Evolutionary conservation across 2,113 vertebrate genomes (phyloP).

Genomic region (Vombatus ursinus): DNA sequence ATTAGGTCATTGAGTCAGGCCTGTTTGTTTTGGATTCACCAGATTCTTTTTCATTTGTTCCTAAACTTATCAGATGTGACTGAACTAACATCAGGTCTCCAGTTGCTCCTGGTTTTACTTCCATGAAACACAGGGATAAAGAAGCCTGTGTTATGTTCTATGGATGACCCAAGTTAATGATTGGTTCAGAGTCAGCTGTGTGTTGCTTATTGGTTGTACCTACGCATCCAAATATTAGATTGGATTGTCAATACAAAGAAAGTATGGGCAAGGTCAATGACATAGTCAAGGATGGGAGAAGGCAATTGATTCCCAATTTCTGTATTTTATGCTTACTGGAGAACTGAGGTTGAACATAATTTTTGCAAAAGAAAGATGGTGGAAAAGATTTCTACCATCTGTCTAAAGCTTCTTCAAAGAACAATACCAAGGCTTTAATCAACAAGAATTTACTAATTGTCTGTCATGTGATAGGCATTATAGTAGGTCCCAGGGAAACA

Average conservation of each 20-base stretch:
- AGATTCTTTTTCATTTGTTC: neutral
- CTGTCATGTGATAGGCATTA: too few relatives aligned
- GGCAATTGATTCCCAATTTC: conserved; percentile 70
- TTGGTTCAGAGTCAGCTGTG: conserved; percentile 78
- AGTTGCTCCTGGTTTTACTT: conserved; percentile 44
- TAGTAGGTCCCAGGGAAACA: too few relatives aligned
- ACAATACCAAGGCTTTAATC: too few relatives aligned
- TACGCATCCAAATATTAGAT: conserved; percentile 77
- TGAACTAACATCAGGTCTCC: neutral
- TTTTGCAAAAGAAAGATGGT: conserved; percentile 13
- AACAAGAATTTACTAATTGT: too few relatives aligned
- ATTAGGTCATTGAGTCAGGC: neutral
- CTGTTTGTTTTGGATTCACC: neutral
- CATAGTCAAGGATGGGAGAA: conserved; percentile 64
- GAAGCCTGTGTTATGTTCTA: conserved; percentile 71
- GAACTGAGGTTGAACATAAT: conserved; percentile 47
- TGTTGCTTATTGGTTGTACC: conserved; percentile 82
- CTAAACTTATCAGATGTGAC: neutral
- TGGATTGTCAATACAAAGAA: conserved; percentile 76
- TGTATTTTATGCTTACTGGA: conserved; percentile 51
- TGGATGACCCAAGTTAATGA: conserved; percentile 77
- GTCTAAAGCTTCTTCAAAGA: too few relatives aligned
- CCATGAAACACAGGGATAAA: conserved; percentile 51
- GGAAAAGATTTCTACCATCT: too few relatives aligned
- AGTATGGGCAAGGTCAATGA: conserved; percentile 76